Conservation (phyloP, 35 echinoderm and acorn worm species). For the Hemicentrotus pulcherrimus region DNA sequence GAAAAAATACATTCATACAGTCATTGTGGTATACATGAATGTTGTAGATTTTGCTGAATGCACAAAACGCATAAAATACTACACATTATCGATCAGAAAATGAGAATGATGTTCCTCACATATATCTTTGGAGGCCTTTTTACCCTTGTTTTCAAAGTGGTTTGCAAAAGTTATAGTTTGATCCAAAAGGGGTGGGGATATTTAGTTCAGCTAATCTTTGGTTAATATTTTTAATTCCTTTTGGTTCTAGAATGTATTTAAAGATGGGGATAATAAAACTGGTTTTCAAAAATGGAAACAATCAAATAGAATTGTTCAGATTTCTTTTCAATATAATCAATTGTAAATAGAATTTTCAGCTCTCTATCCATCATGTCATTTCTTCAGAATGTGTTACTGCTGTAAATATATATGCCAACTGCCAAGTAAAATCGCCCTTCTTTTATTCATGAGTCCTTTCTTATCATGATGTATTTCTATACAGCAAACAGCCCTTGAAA, state of each 20-base stretch:
- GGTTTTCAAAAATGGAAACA: not conserved
- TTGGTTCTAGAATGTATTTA: not conserved
- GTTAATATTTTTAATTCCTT: too few relatives aligned
- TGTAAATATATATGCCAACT: not conserved
- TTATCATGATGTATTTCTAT: not conserved
- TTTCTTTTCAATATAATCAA: too few relatives aligned
- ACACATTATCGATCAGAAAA: not conserved
- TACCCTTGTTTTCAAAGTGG: not conserved
- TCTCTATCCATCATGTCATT: not conserved
- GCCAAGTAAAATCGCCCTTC: not conserved
- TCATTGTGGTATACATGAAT: not conserved
- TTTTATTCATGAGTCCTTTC: not conserved
- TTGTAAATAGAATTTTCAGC: not conserved
- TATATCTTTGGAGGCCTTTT: not conserved
- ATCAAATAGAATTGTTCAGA: not conserved
- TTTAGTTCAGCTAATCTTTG: too few relatives aligned
- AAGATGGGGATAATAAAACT: not conserved
- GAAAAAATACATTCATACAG: not conserved
- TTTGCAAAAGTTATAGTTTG: not conserved
- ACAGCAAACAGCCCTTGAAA: not conserved
- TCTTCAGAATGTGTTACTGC: not conserved
- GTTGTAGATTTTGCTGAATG: not conserved
- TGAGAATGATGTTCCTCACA: not conserved
- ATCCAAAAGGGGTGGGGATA: not conserved
- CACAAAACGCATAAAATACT: not conserved